These are phyloP conservation scores for Hirtodrosophila duncani DNA, from an alignment of 2,888 invertebrate species.

Conservation along the genomic window DNA sequence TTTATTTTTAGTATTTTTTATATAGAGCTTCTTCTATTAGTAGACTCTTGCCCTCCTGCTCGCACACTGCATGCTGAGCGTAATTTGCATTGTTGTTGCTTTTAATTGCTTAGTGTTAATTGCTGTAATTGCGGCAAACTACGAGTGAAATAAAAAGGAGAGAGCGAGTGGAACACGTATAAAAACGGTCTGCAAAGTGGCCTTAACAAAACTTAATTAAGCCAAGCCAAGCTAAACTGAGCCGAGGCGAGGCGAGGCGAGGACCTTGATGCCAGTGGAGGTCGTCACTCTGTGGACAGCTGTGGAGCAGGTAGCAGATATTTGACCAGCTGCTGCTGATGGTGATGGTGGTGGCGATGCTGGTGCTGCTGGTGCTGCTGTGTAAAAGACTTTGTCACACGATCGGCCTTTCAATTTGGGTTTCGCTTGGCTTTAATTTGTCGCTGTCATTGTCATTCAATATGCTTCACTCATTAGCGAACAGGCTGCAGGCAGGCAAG, in stretches of 20 bases:
- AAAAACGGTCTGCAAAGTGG: slow-evolving; percentile 17
- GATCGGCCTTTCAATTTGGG: slow-evolving; percentile 44
- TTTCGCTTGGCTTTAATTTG: slow-evolving; percentile 37
- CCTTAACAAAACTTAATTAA: slow-evolving; percentile 13
- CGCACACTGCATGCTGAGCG: slow-evolving; percentile 58
- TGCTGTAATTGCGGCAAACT: slow-evolving; percentile 71
- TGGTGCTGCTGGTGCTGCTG: slow-evolving; percentile 17
- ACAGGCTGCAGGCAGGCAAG: slow-evolving; percentile 3
- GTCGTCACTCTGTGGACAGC: slow-evolving; percentile 15
- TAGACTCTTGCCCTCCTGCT: slow-evolving; percentile 34
- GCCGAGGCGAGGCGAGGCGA: slow-evolving; percentile 6
- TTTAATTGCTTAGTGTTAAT: slow-evolving; percentile 73
- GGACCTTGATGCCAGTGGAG: slow-evolving; percentile 44
- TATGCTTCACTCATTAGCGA: slow-evolving; percentile 43
- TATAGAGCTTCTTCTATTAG: slow-evolving; percentile 23
- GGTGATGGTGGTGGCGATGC: too few relatives aligned
- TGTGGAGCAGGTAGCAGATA: too few relatives aligned
- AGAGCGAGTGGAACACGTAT: slow-evolving; percentile 28
- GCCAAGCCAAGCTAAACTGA: slow-evolving; percentile 46
- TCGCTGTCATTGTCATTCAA: slow-evolving; percentile 58
- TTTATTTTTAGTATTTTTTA: slow-evolving; percentile 22
- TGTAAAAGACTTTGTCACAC: slow-evolving; percentile 56
- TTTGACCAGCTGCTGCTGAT: too few relatives aligned
- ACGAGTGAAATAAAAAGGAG: slow-evolving; percentile 26
- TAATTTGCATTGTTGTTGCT: slow-evolving; percentile 70